These are phyloP conservation scores for Orthosia incerta DNA, from an alignment of 2,888 invertebrate species.

Conservation along the genomic window DNA sequence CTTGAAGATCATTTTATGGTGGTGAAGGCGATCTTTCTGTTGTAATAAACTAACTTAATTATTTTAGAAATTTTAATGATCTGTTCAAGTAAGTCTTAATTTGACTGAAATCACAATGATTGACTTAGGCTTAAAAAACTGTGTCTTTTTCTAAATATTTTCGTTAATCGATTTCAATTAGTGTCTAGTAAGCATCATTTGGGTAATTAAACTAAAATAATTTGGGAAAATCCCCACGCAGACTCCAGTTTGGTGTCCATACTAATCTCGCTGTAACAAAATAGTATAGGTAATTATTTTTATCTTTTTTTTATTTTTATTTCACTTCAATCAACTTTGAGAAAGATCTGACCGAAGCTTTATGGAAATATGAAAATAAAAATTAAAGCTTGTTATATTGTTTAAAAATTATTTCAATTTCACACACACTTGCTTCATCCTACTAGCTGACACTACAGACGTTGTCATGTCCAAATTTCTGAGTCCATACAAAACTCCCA, in stretches of 20 bases:
- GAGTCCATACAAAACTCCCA: no score
- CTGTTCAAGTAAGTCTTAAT: neutral
- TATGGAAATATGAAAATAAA: neutral
- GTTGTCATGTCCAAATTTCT: no score
- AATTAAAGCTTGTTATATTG: no score
- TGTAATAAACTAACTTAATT: constrained; percentile 9
- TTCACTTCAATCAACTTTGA: constrained; percentile 18
- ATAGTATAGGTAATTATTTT: constrained; percentile 6
- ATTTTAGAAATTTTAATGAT: neutral
- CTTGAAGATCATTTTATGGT: constrained; percentile 23
- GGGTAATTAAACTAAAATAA: neutral
- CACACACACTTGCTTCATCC: no score
- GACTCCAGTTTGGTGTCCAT: neutral
- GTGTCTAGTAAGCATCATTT: neutral
- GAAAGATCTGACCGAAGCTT: neutral
- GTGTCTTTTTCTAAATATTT: neutral
- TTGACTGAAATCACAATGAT: neutral
- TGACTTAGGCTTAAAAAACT: neutral
- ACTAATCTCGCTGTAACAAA: constrained; percentile 3
- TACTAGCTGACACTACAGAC: no score
- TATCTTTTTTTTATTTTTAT: neutral
- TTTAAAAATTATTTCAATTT: no score
- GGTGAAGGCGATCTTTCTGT: neutral
- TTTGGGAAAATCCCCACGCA: neutral
- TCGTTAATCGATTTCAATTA: neutral